These are phyloP conservation scores for Parnassius apollo DNA, from an alignment of 2,888 invertebrate genomes.

Conservation along the genomic window DNA sequence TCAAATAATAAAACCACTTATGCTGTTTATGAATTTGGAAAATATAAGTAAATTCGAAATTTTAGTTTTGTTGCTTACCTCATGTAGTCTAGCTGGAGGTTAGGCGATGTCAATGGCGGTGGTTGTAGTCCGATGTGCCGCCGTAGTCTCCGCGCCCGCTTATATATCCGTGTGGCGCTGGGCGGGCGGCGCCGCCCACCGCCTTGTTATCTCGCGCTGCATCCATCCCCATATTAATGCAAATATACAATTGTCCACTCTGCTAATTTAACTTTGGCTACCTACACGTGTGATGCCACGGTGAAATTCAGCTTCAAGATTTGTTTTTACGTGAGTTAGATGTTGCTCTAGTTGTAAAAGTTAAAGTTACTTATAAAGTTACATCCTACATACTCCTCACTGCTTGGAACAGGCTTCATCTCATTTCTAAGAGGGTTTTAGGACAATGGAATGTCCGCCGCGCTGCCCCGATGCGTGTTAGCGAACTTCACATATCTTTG, in stretches of 20 bases:
- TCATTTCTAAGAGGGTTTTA: no score
- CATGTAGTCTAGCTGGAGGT: conserved; percentile 36
- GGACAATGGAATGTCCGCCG: no score
- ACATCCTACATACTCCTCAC: no score
- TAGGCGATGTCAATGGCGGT: conserved; percentile 47
- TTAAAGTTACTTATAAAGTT: no score
- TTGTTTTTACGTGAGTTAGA: no score
- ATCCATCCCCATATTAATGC: conserved; percentile 27
- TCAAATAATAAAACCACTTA: neutral
- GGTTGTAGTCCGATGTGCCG: conserved; percentile 58
- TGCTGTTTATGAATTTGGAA: neutral
- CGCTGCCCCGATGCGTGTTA: no score
- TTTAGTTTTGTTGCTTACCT: conserved; percentile 42
- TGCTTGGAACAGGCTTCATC: no score
- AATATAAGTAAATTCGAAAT: conserved; percentile 21
- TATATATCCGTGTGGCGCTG: conserved; percentile 53
- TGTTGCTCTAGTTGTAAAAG: no score
- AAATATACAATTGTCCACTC: conserved; percentile 25
- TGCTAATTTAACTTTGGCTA: conserved; percentile 14
- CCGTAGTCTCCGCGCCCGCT: conserved; percentile 43
- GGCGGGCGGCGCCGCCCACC: conserved; percentile 44
- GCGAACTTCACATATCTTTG: no score
- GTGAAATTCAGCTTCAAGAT: no score
- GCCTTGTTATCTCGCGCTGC: conserved; percentile 33
- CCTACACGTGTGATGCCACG: no score